Conservation (phyloP, 2,797 vertebrate species). For the Poecile montanus region DNA sequence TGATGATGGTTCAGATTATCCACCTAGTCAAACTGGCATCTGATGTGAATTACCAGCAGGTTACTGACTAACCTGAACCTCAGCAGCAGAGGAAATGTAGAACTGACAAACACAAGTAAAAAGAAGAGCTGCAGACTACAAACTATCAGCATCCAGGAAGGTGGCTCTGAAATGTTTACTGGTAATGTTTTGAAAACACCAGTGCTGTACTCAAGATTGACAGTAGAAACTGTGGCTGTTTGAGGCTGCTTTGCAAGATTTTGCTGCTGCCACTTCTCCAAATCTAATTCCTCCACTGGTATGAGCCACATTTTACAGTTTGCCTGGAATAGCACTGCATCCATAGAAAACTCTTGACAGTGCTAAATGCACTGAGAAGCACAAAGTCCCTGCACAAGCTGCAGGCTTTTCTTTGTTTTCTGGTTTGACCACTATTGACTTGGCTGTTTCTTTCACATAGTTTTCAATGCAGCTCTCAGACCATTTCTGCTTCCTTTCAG, state of each 20-base stretch:
- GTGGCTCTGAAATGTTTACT: neutral
- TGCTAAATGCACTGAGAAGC: neutral
- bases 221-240: neutral
- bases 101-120: neutral
- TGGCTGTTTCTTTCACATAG: neutral
- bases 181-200: neutral
- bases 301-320: neutral
- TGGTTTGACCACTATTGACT: neutral
- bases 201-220: neutral
- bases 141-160: neutral
- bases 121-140: neutral
- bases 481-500: neutral
- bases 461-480: fast-evolving
- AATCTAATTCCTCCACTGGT: neutral
- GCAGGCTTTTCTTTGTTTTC: neutral
- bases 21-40: neutral
- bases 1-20: neutral
- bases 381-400: neutral
- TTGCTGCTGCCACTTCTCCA: neutral
- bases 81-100: neutral
- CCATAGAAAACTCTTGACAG: neutral
- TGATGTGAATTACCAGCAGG: neutral
- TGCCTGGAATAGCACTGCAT: neutral
- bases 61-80: neutral
- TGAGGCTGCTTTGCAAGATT: neutral